phyloP scores from a whole-genome alignment of 1,140 invertebrate species.

The Zaprionus lachaisei region DNA sequence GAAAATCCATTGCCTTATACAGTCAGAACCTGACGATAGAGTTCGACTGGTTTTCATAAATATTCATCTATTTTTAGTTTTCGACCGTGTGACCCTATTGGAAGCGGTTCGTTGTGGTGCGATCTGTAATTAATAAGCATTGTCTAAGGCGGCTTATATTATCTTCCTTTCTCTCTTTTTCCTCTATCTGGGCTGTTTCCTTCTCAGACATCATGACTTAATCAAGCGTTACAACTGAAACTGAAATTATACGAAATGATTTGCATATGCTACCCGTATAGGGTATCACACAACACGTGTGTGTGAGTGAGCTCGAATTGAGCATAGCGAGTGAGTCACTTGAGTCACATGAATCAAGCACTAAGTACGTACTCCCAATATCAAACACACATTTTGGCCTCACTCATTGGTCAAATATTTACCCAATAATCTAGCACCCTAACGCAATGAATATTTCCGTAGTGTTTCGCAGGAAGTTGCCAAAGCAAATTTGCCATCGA shows the following conservation, averaged over 20 bases:
- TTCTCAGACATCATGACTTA: constrained; percentile 39
- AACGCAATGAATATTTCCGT: constrained; percentile 47
- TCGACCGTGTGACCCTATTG: constrained; percentile 23
- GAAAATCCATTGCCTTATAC: too few species aligned
- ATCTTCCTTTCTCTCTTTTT: not conserved
- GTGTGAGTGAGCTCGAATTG: constrained; percentile 16
- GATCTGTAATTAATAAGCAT: constrained; percentile 50
- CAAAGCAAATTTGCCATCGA: constrained; percentile 34
- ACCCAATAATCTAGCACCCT: constrained; percentile 23
- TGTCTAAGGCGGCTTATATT: constrained; percentile 10
- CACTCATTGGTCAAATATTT: constrained; percentile 43
- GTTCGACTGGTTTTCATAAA: not conserved
- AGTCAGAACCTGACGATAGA: too few species aligned
- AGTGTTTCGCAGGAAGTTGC: constrained; percentile 46
- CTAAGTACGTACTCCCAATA: constrained; percentile 17
- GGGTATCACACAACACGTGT: constrained; percentile 33
- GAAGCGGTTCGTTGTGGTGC: not conserved
- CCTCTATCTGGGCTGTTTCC: constrained; percentile 23
- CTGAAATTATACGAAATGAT: constrained; percentile 23
- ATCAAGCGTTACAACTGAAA: constrained; percentile 27
- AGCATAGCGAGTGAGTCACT: constrained; percentile 36
- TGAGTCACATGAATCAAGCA: not conserved
- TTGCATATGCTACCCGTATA: constrained; percentile 39
- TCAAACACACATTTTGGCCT: constrained; percentile 27
- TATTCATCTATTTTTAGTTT: not conserved